Conservation (phyloP, 2,113 vertebrate species). For the Pedetes capensis region DNA sequence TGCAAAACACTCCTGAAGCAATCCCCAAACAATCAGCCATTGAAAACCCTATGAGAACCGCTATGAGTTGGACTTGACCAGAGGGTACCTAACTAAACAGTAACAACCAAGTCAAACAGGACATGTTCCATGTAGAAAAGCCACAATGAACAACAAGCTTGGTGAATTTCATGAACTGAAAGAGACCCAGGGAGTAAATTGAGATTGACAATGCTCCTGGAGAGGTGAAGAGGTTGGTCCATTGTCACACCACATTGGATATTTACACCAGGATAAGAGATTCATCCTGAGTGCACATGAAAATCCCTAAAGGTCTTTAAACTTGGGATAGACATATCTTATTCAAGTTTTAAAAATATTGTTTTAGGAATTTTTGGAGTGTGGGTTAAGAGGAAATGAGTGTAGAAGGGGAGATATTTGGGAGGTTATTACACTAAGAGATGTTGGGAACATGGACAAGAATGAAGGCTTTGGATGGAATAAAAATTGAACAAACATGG, state of each 20-base stretch:
- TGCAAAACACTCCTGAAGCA: too few species aligned
- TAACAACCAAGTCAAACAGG: background rate
- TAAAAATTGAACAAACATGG: background rate
- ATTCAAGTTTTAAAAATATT: background rate
- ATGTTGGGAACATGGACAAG: rapidly evolving
- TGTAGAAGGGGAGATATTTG: background rate
- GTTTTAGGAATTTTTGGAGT: background rate
- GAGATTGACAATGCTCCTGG: background rate
- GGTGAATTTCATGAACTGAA: background rate
- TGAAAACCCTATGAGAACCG: too few species aligned
- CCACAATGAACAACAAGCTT: background rate
- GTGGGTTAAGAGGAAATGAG: background rate
- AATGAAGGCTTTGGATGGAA: background rate
- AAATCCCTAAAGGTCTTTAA: background rate
- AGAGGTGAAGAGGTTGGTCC: background rate
- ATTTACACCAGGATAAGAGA: background rate
- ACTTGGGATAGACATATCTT: background rate
- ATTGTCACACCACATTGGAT: background rate
- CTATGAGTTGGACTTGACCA: too few species aligned
- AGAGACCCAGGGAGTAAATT: background rate
- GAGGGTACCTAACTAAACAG: too few species aligned
- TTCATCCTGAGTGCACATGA: background rate
- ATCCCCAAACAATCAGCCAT: too few species aligned
- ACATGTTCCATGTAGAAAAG: background rate
- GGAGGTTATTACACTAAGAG: background rate